Percentiles rank a stretch among this genome's conserved stretches.
These are phyloP conservation scores for Heptranchias perlo DNA, from an alignment of 2,113 vertebrate genomes.

Conservation along the genomic window DNA sequence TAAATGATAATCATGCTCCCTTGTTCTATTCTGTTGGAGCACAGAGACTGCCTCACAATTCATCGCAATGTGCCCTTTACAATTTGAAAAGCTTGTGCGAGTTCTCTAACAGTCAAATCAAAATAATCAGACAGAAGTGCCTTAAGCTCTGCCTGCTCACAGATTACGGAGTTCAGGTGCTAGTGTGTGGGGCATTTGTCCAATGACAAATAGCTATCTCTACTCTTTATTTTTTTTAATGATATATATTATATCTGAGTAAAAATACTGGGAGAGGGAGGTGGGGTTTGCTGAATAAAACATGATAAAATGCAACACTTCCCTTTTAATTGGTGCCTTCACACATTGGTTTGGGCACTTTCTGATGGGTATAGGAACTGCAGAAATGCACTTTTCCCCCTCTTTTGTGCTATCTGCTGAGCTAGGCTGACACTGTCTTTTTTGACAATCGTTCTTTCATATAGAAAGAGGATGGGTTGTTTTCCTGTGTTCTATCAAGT, in stretches of 20 bases:
- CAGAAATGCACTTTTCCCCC: background rate
- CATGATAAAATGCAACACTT: background rate
- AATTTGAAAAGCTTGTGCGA: background rate
- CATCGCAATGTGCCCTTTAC: background rate
- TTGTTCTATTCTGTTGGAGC: background rate
- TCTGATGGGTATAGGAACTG: background rate
- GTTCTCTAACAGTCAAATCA: background rate
- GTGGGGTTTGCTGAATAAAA: background rate
- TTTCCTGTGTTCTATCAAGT: background rate
- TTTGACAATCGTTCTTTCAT: background rate
- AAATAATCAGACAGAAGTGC: background rate
- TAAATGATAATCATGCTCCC: background rate
- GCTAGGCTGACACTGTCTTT: background rate
- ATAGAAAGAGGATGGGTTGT: background rate
- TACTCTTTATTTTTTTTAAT: background rate
- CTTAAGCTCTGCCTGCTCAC: background rate
- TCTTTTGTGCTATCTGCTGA: background rate
- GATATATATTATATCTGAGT: background rate
- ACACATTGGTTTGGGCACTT: background rate
- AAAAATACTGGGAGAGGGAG: background rate
- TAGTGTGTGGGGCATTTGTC: background rate
- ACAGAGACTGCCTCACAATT: background rate
- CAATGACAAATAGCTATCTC: background rate
- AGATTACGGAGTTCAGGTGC: background rate
- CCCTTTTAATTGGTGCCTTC: background rate